These are phyloP conservation scores for Suillia variegata DNA, from an alignment of 2,888 invertebrate species.

Conservation along the genomic window DNA sequence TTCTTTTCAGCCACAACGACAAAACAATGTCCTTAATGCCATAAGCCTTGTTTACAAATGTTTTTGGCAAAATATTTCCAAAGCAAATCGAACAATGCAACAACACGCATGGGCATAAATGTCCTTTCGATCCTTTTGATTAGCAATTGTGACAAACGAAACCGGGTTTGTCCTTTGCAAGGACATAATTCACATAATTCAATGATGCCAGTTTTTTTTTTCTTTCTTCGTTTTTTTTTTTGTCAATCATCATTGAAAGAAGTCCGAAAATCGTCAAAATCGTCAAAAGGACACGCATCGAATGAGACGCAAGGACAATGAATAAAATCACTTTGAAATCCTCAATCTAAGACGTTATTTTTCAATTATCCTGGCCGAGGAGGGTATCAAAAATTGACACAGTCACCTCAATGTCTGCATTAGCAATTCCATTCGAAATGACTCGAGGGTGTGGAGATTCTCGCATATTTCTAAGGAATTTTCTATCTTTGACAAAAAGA, in stretches of 20 bases:
- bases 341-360: not conserved
- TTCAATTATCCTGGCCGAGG: slow-evolving; percentile 8
- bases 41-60: slow-evolving; percentile 54
- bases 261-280: too few species aligned
- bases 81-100: slow-evolving; percentile 31
- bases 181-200: not conserved
- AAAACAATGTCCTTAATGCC: slow-evolving; percentile 44
- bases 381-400: slow-evolving; percentile 10
- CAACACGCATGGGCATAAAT: slow-evolving; percentile 7
- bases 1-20: not conserved
- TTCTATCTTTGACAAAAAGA: too few species aligned
- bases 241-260: too few species aligned
- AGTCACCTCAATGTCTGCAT: slow-evolving; percentile 16
- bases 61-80: slow-evolving; percentile 50
- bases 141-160: slow-evolving; percentile 11
- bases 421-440: slow-evolving; percentile 19
- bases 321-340: slow-evolving; percentile 6
- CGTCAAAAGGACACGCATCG: slow-evolving; percentile 1
- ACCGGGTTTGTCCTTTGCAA: not conserved
- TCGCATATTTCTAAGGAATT: slow-evolving; percentile 7
- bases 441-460: slow-evolving; percentile 16
- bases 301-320: slow-evolving; percentile 1
- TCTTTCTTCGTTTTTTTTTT: too few species aligned
- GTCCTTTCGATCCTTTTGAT: slow-evolving; percentile 11
- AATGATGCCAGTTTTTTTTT: not conserved